Evolutionary conservation across 35 echinoderm and acorn worm genomes (phyloP), one percentile per base, ranked within the genome.

Genomic region (Holothuria glaberrima): DNA sequence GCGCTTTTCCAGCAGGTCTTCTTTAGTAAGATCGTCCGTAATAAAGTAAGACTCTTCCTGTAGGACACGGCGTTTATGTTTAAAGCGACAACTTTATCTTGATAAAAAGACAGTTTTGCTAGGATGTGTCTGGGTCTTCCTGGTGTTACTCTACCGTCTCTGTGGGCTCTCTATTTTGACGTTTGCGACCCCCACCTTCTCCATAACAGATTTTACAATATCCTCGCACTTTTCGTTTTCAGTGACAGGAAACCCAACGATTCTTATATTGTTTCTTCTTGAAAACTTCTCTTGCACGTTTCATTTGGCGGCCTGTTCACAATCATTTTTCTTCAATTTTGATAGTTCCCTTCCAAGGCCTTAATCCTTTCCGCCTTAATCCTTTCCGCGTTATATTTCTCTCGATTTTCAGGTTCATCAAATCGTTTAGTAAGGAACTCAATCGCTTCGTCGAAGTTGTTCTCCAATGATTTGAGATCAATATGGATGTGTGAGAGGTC

Each of bases 21-120:
- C n/a, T n/a, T n/a, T n/a, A n/a, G n/a, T n/a, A n/a, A n/a, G n/a
- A n/a, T n/a, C n/a, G n/a, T n/a, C 71, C 9, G 34, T 75, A 16
- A 33, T 75, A 21, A 75, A 75, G 71, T 30, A 75, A 12, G 71
- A 45, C 31, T 75, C 28, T 12, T 12, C 20, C 20, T 21, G 3
- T 45, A 6, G 36, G 36, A n/a, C n/a, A n/a, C n/a, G n/a, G n/a
- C n/a, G n/a, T n/a, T n/a, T n/a, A n/a, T n/a, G n/a, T n/a, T n/a
- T n/a, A n/a, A n/a, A n/a, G 36, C 36, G 9, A 0, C 13, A 12
- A 75, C 13, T 28, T 75, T 75, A 31, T 75, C 71, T 0, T 75
- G 71, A 21, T n/a, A 75, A 31, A 75, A 75, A 5, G 71, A 75
- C 18, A 75, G 36, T 36, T 75, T 75, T 45, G 36, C 71, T 31